Conservation (phyloP, 1,140 invertebrate genomes). For the Halyomorpha halys region DNA sequence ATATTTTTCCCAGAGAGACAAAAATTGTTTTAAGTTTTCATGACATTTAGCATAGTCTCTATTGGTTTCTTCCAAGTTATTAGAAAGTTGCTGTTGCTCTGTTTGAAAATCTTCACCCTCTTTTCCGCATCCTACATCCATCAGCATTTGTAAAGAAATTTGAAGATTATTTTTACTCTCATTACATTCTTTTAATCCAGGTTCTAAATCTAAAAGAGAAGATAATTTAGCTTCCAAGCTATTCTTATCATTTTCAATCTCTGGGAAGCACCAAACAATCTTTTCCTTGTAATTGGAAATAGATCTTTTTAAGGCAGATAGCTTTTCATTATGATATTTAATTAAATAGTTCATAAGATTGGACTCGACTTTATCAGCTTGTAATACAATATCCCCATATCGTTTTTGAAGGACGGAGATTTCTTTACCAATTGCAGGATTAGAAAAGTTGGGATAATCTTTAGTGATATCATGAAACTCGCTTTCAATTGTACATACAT, state of each 20-base stretch:
- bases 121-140: slow-evolving; percentile 54
- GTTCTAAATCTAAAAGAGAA: slow-evolving; percentile 65
- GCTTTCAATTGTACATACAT: slow-evolving; percentile 54
- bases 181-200: slow-evolving; percentile 57
- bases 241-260: slow-evolving; percentile 76
- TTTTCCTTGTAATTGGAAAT: slow-evolving; percentile 74
- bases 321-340: slow-evolving; percentile 78
- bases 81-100: slow-evolving; percentile 52
- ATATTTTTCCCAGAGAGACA: slow-evolving; percentile 69
- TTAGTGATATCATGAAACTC: slow-evolving; percentile 59
- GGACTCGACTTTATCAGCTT: slow-evolving; percentile 71
- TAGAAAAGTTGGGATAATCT: slow-evolving; percentile 67
- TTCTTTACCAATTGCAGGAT: slow-evolving; percentile 63
- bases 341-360: slow-evolving; percentile 70
- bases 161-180: slow-evolving; percentile 52
- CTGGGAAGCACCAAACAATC: slow-evolving; percentile 81
- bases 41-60: slow-evolving; percentile 57
- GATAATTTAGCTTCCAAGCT: slow-evolving; percentile 85
- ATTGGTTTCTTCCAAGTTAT: slow-evolving; percentile 57
- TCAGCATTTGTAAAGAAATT: slow-evolving; percentile 52
- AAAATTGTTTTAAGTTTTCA: slow-evolving; percentile 54
- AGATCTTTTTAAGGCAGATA: slow-evolving; percentile 65
- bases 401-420: slow-evolving; percentile 64
- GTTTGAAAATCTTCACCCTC: slow-evolving; percentile 48
- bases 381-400: slow-evolving; percentile 57